Base-by-base conservation (phyloP, 2,797 vertebrate genomes). In the Falco columbarius region DNA sequence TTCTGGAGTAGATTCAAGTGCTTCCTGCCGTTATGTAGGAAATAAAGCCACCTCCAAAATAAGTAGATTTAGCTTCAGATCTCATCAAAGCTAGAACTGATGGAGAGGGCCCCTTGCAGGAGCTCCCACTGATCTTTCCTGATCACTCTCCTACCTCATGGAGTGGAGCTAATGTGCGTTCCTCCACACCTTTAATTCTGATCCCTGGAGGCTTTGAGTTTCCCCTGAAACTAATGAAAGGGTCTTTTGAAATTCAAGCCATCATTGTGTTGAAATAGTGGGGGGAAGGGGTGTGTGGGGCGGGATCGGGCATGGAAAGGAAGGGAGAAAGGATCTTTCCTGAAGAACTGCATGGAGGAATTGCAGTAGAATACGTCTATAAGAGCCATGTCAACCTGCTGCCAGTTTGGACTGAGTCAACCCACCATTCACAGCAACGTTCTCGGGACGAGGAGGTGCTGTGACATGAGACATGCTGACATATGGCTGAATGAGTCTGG, bases 231-330 rank as follows among this genome's bases (percentile, higher is more conserved):
- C 72, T 89, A 86, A 63, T 62, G 72, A 94, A 84, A 87, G 58
- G 65, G 17, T 47, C 65, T 94, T 92, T 86, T 72, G 91, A 94
- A 95, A 95, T 79, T 87, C 66, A 96, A 73, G 38, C 77, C 52
- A 66, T 90, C 63, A 5, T 54, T 91, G 67, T 80, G 67, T 73
- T 92, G 74, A 94, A 95, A 71, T 51, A 49, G 47, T 40, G 40
- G 40, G 40, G 40, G 40, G 40, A 38, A 38, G 38, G 38, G 38
- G 38, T 40, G 40, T 12, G 40, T 12, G 40, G 40, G 80, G 54
- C 72, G 70, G 2, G 9, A 52, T 42, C 3, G 34, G 34, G 26
- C 52, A 36, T 73, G 62, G 82, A 83, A 93, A 76, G 80, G 73
- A 92, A 91, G 58, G 36, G 51, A 65, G 59, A 71, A 88, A 70